Evolutionary conservation across 2,888 invertebrate species (phyloP).

Genomic region (Allacma fusca): DNA sequence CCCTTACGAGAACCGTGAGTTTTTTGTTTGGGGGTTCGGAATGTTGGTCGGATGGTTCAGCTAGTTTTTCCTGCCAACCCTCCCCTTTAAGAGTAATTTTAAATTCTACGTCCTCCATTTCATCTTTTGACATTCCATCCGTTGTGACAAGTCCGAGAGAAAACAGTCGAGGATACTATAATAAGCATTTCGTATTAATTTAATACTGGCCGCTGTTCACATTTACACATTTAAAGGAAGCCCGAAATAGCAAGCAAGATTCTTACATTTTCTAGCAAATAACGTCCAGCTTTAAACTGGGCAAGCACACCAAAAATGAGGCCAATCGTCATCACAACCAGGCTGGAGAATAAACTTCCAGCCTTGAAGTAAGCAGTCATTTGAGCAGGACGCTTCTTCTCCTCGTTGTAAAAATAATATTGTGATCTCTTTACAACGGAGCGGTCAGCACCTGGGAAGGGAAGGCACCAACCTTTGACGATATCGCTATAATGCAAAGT

Average conservation of each 20-base stretch:
- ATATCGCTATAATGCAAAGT: constrained; percentile 68
- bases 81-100: constrained; percentile 64
- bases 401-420: constrained; percentile 74
- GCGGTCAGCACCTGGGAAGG: constrained; percentile 76
- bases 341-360: constrained; percentile 67
- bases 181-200: constrained; percentile 9
- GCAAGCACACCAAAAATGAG: constrained; percentile 71
- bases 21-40: constrained; percentile 71
- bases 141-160: constrained; percentile 73
- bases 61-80: constrained; percentile 78
- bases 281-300: constrained; percentile 72
- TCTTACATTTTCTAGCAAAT: constrained; percentile 72
- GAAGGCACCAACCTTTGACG: constrained; percentile 61
- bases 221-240: neutral
- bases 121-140: constrained; percentile 70
- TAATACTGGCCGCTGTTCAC: neutral
- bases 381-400: constrained; percentile 79
- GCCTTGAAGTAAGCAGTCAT: constrained; percentile 77
- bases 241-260: neutral
- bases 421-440: constrained; percentile 85
- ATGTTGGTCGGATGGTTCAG: constrained; percentile 70
- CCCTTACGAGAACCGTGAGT: constrained; percentile 71
- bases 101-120: constrained; percentile 72
- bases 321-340: constrained; percentile 69
- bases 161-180: constrained; percentile 74